phyloP scores from a whole-genome alignment of 1,140 invertebrate genomes.

The Dendrolimus punctatus region DNA sequence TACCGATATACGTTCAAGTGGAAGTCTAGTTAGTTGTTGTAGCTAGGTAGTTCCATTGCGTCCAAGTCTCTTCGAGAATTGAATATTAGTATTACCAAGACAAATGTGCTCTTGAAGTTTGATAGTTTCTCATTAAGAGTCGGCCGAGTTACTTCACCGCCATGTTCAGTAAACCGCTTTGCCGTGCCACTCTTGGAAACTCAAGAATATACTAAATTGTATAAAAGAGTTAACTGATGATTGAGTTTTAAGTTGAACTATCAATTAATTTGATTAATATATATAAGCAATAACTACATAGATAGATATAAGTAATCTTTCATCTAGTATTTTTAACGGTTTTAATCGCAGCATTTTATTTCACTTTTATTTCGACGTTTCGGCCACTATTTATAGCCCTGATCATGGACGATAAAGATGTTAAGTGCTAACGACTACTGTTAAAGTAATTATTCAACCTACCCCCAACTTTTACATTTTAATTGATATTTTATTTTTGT shows the following conservation, averaged over 20 bases:
- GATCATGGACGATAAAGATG: too few species aligned
- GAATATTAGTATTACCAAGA: constrained; percentile 48
- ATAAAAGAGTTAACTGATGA: neutral
- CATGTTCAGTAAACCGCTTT: constrained; percentile 27
- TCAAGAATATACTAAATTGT: neutral
- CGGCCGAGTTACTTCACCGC: constrained; percentile 14
- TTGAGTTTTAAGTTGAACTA: neutral
- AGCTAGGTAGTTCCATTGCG: neutral
- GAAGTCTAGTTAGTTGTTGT: constrained; percentile 22
- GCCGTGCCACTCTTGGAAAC: constrained; percentile 11
- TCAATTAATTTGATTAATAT: too few species aligned
- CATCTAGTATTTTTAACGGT: too few species aligned
- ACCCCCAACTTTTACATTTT: too few species aligned
- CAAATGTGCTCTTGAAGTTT: constrained; percentile 47
- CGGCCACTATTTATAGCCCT: neutral
- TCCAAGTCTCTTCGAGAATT: constrained; percentile 31
- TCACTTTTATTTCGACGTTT: too few species aligned
- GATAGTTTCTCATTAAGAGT: constrained; percentile 48
- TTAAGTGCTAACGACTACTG: too few species aligned
- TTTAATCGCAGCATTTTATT: too few species aligned
- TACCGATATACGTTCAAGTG: constrained; percentile 14
- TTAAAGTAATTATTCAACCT: too few species aligned
- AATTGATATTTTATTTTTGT: too few species aligned
- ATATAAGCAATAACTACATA: too few species aligned
- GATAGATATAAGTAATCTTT: too few species aligned